A percentile compares a stretch with the other conserved stretches of the same genome.
Evolutionary conservation across 2,888 invertebrate species (phyloP).

Genomic region (Sesia apiformis): DNA sequence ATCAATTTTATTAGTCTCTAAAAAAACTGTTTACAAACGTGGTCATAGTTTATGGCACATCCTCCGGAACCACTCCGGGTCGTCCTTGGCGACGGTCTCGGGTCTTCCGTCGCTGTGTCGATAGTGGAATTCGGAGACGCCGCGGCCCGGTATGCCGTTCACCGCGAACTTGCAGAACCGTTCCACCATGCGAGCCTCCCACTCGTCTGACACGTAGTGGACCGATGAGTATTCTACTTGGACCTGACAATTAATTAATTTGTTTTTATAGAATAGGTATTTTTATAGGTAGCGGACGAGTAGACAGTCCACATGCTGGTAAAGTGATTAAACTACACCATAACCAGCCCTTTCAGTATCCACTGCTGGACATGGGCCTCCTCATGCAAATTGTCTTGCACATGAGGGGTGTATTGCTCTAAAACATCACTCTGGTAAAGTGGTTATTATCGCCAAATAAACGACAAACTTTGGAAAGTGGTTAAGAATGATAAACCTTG

Average conservation of each 20-base stretch:
- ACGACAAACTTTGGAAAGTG: no score
- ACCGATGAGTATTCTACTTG: slow-evolving; percentile 72
- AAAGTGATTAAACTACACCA: no score
- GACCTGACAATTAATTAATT: slow-evolving; percentile 44
- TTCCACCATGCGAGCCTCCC: slow-evolving; percentile 81
- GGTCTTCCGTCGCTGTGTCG: slow-evolving; percentile 73
- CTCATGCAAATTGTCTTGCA: no score
- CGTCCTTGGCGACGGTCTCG: slow-evolving; percentile 40
- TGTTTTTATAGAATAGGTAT: background rate
- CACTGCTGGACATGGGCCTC: no score
- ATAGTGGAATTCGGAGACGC: slow-evolving; percentile 84
- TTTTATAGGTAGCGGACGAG: background rate
- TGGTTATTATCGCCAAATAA: no score
- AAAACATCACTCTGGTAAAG: no score
- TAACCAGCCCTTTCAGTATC: no score
- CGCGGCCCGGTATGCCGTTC: slow-evolving; percentile 79
- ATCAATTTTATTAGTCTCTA: no score
- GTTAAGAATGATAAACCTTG: no score
- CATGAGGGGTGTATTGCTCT: no score
- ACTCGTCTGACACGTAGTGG: slow-evolving; percentile 79
- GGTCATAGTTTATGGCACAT: slow-evolving; percentile 49
- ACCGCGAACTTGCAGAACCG: slow-evolving; percentile 72
- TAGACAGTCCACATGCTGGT: no score
- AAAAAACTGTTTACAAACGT: no score
- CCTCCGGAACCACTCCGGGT: slow-evolving; percentile 75